Percentiles rank a stretch among this genome's conserved stretches.
phyloP scores from a whole-genome alignment of 2,113 vertebrate species.

The Bos taurus region DNA sequence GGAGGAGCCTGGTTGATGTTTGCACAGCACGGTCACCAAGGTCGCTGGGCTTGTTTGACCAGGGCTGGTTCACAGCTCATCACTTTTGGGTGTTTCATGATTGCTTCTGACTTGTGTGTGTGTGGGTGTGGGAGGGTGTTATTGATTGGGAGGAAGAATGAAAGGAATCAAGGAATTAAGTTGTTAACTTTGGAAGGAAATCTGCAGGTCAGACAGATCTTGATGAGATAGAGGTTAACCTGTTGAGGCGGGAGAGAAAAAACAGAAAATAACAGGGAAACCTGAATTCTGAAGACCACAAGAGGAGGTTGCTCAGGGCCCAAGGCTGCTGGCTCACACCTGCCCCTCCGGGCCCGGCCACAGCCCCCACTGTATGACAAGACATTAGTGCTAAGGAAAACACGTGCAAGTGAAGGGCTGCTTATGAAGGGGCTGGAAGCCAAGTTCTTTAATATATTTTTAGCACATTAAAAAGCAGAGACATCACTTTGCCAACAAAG shows the following conservation, averaged over 20 bases:
- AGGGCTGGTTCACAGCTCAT: not conserved
- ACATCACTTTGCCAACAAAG: not conserved
- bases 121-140: rapidly evolving
- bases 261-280: not conserved
- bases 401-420: rapidly evolving
- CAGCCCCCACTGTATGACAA: too few species aligned
- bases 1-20: too few species aligned
- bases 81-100: rapidly evolving
- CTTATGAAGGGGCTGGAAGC: not conserved
- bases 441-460: not conserved
- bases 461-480: not conserved
- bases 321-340: not conserved
- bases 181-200: not conserved
- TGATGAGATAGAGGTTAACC: too few species aligned
- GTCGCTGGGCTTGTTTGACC: not conserved
- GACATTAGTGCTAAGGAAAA: not conserved
- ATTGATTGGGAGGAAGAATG: not conserved
- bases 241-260: not conserved
- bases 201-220: not conserved
- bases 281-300: not conserved
- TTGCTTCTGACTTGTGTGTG: not conserved
- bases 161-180: not conserved
- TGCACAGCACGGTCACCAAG: rapidly evolving
- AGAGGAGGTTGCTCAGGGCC: not conserved
- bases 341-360: not conserved